Base-by-base conservation (phyloP, 2,888 invertebrate genomes). In the Darwinula stevensoni region DNA sequence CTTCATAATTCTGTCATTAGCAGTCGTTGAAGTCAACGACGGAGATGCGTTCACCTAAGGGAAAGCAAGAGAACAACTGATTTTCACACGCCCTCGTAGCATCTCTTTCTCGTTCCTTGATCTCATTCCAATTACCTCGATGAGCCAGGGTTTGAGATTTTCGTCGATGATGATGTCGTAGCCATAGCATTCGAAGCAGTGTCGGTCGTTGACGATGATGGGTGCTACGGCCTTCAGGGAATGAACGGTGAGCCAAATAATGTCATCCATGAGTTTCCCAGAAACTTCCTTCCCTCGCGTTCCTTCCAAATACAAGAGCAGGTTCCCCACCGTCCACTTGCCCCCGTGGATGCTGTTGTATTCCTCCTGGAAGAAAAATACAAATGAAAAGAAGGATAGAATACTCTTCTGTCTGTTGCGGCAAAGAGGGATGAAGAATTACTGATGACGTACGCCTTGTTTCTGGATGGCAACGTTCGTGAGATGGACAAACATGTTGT, bases 381-480 rank as follows among this genome's bases (percentile, higher is more conserved):
- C 13, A 15, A 32, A 27, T n/a, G n/a, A n/a, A n/a, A n/a, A n/a
- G n/a, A n/a, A n/a, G n/a, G n/a, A n/a, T n/a, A n/a, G n/a, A n/a
- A n/a, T n/a, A n/a, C n/a, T n/a, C n/a, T n/a, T n/a, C n/a, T n/a
- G n/a, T n/a, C n/a, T n/a, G n/a, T n/a, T n/a, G n/a, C n/a, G n/a
- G n/a, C 22, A 22, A 9, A n/a, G 6, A 6, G n/a, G n/a, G n/a
- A 22, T 22, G 22, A 17, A 22, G 12, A 13, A 32, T 15, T 27
- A 12, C 16, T 16, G 9, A 22, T 6, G 14, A 54, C 61, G 54
- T 51, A 71, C 72, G 40, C 86, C 86, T 47, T 84, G 82, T 51
- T 86, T 88, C 52, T 94, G 91, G n/a, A 91, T 82, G 35, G 88
- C 86, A 3, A 88, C 88, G 49, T 91, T 91, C 9, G 88, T 88